phyloP scores from a whole-genome alignment of 2,113 vertebrate species.

The Jaculus jaculus region DNA sequence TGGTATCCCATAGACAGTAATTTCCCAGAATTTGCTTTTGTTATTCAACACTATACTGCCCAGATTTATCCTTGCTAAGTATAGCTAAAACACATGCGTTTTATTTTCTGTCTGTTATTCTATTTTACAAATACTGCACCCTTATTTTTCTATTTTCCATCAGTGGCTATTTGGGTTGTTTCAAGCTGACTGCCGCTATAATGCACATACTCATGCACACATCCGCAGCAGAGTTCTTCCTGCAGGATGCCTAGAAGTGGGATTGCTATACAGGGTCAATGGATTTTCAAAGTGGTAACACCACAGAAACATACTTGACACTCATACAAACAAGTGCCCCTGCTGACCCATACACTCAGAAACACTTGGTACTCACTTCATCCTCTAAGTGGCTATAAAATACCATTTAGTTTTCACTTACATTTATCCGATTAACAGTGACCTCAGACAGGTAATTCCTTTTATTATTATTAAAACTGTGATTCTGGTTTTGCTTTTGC shows the following conservation, averaged over 20 bases:
- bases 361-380: not conserved
- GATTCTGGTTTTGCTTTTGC: conserved; percentile 18
- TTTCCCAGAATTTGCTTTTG: conserved; percentile 8
- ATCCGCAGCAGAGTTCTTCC: not conserved
- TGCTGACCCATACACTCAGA: not conserved
- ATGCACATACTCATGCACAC: not conserved
- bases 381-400: not conserved
- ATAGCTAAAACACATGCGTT: not conserved
- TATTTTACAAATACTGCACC: conserved; percentile 13
- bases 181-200: not conserved
- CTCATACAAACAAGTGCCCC: not conserved
- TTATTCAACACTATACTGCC: not conserved
- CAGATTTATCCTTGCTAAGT: not conserved
- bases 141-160: not conserved
- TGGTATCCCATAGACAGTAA: not conserved
- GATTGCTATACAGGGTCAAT: not conserved
- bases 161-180: not conserved
- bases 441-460: not conserved
- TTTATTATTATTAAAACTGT: not conserved
- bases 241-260: not conserved
- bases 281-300: not conserved
- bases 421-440: not conserved
- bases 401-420: not conserved
- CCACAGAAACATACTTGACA: not conserved
- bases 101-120: not conserved